Evolutionary conservation across 2,888 invertebrate genomes (phyloP), one percentile per base, ranked within the genome.

Genomic region (Drosophila ezoana): DNA sequence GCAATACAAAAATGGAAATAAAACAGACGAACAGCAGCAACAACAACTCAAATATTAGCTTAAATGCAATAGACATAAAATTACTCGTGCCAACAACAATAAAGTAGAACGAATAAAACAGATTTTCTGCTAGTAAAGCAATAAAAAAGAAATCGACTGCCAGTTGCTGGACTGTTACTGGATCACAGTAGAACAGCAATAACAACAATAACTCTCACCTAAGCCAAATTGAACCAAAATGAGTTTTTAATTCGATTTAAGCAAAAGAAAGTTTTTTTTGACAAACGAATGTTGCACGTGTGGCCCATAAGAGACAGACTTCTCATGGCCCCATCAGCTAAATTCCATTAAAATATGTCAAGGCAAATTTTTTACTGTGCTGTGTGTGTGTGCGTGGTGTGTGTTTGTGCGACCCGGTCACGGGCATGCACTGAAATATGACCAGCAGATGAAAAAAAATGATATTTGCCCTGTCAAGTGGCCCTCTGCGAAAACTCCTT

Each of bases 81-180:
- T 84, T 74, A 83, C 88, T 79, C 72, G 76, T 72, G 76, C 71
- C 81, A 78, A 74, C 82, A 79, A 74, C 86, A 89, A 87, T 82
- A 79, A 87, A 89, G 72, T 40, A 49, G 53, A 62, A 70, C 72
- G 60, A 85, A 87, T 86, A 86, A 86, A 87, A 85, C 89, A 87
- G 87, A 86, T 88, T 86, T 86, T 88, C 87, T 84, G 85, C 85
- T 87, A 88, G 72, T 86, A 84, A 85, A 85, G 88, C 81, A 83
- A 85, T 85, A 88, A 88, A 87, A 67, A 53, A 51, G 51, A 41
- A 62, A 66, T 64, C 54, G 67, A 72, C 57, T 60, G 63, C 20
- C 48, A 51, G 59, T 52, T 43, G 18, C 14, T 35, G 20, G 56
- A 51, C 48, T 67, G 68, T 54, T 64, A 79, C 70, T 78, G 72